Evolutionary conservation across 2,888 invertebrate species (phyloP), one percentile per base, ranked within the genome.

Genomic region (Neocrepidodera transversa): DNA sequence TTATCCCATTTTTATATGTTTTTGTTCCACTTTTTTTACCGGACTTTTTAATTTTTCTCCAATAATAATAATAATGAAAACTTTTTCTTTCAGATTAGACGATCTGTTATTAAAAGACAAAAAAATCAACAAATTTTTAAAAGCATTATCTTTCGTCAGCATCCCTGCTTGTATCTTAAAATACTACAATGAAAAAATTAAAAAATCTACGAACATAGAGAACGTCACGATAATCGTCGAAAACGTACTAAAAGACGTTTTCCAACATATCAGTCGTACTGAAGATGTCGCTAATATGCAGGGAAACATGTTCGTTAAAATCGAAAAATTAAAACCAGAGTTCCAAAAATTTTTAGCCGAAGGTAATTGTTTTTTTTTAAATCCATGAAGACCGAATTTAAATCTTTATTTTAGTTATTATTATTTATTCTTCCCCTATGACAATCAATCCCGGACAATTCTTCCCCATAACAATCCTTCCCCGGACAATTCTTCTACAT

Each of bases 121-220:
- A 7, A 68, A 76, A 8, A 67, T 80, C 0, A 75, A 80, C 50
- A 74, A 65, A 17, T 81, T 84, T 53, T 64, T 83, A 8, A 68
- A 71, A 60, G 82, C 82, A 3, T 70, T 84, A 60, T 74, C 80
- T 5, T 80, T 76, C 53, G 76, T 84, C 1, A 79, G 76, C 23
- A 73, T 81, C n/a, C 83, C 83, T 4, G 75, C 76, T 50, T 65
- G 75, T 10, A 76, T 78, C 28, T 66, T 84, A 5, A 61, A 61
- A 2, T 74, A 81, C 65, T 72, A 81, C 63, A 42, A 82, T 1
- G 58, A 63, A 0, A 75, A 76, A 63, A 65, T 80, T 28, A 35
- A 58, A 6, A 70, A 67, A 30, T 66, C 69, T 47, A 32, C 40
- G 10, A 51, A 56, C 53, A 38, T 50, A 6, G 48, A 58, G 1